A percentile compares a stretch with the other conserved stretches of the same genome.
These are phyloP conservation scores for Remorina albescens DNA, from an alignment of 2,797 vertebrate species.

Conservation along the genomic window DNA sequence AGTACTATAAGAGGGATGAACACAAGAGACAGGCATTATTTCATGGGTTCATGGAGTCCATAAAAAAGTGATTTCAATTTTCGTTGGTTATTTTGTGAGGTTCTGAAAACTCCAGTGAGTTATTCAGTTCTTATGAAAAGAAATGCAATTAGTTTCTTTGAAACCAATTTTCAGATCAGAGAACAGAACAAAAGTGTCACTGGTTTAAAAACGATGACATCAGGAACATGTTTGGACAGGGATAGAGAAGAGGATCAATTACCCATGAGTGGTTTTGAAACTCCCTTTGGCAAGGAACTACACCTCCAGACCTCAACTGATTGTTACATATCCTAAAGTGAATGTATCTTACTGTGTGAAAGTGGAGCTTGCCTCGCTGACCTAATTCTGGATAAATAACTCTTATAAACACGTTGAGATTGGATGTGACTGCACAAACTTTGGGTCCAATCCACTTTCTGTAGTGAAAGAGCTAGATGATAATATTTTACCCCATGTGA, in stretches of 20 bases:
- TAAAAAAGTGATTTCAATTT: background rate
- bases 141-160: too few relatives aligned
- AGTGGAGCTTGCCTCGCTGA: background rate
- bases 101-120: too few relatives aligned
- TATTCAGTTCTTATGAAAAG: too few relatives aligned
- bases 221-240: too few relatives aligned
- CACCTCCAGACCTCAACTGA: too few relatives aligned
- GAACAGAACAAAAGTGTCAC: too few relatives aligned
- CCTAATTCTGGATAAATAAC: background rate
- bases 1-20: slow-evolving; percentile 26
- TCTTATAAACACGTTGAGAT: background rate
- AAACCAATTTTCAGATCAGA: background rate
- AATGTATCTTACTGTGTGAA: background rate
- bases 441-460: background rate
- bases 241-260: too few relatives aligned
- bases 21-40: background rate
- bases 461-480: background rate
- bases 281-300: too few relatives aligned
- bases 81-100: too few relatives aligned
- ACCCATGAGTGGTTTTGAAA: too few relatives aligned
- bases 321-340: background rate
- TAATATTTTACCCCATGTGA: slow-evolving; percentile 59
- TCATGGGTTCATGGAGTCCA: too few relatives aligned
- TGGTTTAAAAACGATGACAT: too few relatives aligned
- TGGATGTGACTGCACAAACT: background rate